phyloP scores from a whole-genome alignment of 2,113 vertebrate genomes.

The Spea multiplicata region DNA sequence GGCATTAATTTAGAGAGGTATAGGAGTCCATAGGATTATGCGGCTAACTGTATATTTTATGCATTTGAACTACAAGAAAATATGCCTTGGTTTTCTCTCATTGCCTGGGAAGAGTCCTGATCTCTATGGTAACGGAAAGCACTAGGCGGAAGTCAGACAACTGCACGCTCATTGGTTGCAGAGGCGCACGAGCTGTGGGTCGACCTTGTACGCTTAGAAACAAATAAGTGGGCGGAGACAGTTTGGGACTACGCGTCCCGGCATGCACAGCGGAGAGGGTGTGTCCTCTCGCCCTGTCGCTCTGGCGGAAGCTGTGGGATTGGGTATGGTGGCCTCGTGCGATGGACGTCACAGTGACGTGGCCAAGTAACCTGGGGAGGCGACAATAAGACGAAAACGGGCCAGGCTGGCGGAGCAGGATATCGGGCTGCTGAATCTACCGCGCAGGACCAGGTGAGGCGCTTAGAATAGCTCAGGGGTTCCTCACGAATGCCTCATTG shows the following conservation, averaged over 20 bases:
- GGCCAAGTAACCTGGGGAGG: conserved; percentile 40
- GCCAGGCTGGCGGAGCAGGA: conserved; percentile 10
- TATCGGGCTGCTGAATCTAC: background rate
- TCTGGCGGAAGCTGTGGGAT: background rate
- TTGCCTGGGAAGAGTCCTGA: background rate
- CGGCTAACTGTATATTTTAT: no score
- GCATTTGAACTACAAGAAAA: no score
- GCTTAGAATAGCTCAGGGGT: no score
- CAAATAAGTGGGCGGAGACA: conserved; percentile 6
- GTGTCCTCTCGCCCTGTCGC: background rate
- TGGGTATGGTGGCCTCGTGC: conserved; percentile 22
- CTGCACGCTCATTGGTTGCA: background rate
- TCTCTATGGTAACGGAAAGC: conserved; percentile 2
- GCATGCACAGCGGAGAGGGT: background rate
- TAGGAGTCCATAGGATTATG: no score
- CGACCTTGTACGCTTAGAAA: conserved; percentile 5
- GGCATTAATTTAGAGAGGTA: no score
- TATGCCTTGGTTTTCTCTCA: background rate
- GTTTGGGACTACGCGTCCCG: background rate
- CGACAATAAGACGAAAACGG: conserved; percentile 23
- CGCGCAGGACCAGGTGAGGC: conserved; percentile 14
- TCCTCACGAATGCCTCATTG: no score
- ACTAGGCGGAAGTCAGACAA: background rate
- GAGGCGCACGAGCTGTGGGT: background rate
- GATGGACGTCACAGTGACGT: conserved; percentile 31